Percentiles rank a stretch among this genome's conserved stretches.
Conservation (phyloP, 2,888 invertebrate genomes). For the Acronicta aceris region DNA sequence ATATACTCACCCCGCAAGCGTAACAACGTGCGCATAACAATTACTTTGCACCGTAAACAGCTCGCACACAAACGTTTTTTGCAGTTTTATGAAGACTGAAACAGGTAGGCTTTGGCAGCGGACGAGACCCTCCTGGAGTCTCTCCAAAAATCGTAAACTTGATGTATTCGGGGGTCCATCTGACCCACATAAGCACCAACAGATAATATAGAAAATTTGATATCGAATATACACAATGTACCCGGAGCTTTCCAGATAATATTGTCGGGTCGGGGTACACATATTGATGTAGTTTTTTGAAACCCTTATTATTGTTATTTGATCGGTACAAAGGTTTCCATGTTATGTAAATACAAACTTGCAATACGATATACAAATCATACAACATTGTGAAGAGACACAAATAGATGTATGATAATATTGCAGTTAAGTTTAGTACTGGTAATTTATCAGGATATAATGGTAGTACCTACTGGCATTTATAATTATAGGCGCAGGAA, state of each 20-base stretch:
- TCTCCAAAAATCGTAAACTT: constrained; percentile 67
- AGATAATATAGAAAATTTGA: constrained; percentile 7
- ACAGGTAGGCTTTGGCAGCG: constrained; percentile 50
- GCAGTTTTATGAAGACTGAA: constrained; percentile 54
- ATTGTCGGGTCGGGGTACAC: background rate
- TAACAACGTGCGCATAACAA: background rate
- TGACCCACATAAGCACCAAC: constrained; percentile 26
- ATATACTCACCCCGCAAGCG: background rate
- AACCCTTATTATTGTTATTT: background rate
- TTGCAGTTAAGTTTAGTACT: no score
- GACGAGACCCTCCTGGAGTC: constrained; percentile 58
- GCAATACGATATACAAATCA: no score
- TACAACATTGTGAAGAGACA: no score
- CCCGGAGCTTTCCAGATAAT: background rate
- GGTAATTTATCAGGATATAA: no score
- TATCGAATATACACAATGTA: constrained; percentile 8
- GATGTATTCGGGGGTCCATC: constrained; percentile 45
- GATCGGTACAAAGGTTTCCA: background rate
- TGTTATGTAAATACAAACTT: background rate
- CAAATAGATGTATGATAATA: no score
- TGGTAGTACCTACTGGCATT: no score
- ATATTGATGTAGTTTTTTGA: background rate
- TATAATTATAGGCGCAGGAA: no score
- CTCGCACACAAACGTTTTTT: constrained; percentile 26
- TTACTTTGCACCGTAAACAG: background rate